Percentiles rank a stretch among this genome's conserved stretches.
phyloP scores from a whole-genome alignment of 1,140 invertebrate species.

The Drosophila repletoides region DNA sequence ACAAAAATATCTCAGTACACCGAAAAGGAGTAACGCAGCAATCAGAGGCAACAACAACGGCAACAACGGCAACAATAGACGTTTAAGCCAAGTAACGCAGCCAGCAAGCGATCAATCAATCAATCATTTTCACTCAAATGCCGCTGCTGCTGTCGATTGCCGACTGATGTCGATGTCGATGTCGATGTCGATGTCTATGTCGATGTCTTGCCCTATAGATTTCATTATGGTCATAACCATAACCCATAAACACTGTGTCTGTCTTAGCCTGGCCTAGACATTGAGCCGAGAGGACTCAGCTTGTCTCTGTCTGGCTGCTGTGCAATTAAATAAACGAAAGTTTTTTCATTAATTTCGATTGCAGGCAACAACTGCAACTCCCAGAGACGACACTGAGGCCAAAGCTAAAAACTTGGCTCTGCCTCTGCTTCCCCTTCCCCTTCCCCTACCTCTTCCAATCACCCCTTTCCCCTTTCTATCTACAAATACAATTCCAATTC shows the following conservation, averaged over 20 bases:
- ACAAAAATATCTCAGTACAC: slow-evolving; percentile 68
- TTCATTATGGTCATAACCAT: slow-evolving; percentile 67
- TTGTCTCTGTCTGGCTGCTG: slow-evolving; percentile 55
- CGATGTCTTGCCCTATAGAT: slow-evolving; percentile 71
- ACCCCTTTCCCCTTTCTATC: slow-evolving; percentile 26
- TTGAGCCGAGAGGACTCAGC: slow-evolving; percentile 16
- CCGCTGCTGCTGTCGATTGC: too few relatives aligned
- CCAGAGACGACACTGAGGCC: slow-evolving; percentile 56
- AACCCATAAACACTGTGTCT: slow-evolving; percentile 62
- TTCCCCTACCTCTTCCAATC: not conserved
- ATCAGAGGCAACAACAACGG: slow-evolving; percentile 29
- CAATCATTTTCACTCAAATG: slow-evolving; percentile 77
- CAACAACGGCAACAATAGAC: slow-evolving; percentile 8
- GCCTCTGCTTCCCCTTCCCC: not conserved
- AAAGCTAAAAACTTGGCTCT: not conserved
- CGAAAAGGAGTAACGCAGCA: slow-evolving; percentile 73
- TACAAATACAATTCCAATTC: slow-evolving; percentile 72
- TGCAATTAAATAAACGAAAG: slow-evolving; percentile 80
- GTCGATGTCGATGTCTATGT: too few relatives aligned
- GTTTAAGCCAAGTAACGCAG: slow-evolving; percentile 27
- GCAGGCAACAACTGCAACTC: slow-evolving; percentile 53
- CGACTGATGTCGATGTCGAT: too few relatives aligned
- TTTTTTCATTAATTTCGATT: slow-evolving; percentile 80
- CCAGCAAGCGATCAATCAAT: slow-evolving; percentile 65
- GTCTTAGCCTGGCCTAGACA: slow-evolving; percentile 15